Conservation (phyloP, 2,888 invertebrate species). For the Pseudococcus jackbeardsleyi region DNA sequence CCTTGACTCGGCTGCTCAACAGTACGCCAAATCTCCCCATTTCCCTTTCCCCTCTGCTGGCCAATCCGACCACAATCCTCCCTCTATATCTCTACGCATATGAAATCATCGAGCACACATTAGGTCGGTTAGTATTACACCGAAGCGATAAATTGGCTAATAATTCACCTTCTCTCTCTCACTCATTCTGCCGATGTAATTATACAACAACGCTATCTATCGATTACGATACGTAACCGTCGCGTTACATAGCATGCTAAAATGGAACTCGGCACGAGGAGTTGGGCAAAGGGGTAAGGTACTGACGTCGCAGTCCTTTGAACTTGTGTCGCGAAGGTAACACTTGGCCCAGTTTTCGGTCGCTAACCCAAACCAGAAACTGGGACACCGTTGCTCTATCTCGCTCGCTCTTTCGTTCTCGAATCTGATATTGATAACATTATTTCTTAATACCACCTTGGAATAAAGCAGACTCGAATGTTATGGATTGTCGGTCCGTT, state of each 20-base stretch:
- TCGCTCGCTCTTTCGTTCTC: slow-evolving; percentile 51
- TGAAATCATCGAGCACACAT: slow-evolving; percentile 10
- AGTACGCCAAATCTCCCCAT: background rate
- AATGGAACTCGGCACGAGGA: slow-evolving; percentile 23
- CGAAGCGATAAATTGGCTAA: slow-evolving; percentile 24
- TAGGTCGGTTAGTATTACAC: background rate
- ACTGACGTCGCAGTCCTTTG: slow-evolving; percentile 64
- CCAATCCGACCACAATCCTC: background rate
- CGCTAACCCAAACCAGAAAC: slow-evolving; percentile 62
- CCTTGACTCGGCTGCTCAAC: background rate
- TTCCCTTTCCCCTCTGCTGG: background rate
- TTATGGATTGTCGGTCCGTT: background rate
- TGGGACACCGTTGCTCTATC: slow-evolving; percentile 59
- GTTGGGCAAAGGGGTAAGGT: slow-evolving; percentile 33
- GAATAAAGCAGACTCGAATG: slow-evolving; percentile 43
- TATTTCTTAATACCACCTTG: slow-evolving; percentile 58
- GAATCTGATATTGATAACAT: slow-evolving; percentile 53
- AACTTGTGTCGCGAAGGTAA: slow-evolving; percentile 65
- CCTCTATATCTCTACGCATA: background rate
- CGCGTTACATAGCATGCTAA: slow-evolving; percentile 27
- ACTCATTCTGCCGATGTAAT: background rate
- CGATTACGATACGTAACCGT: slow-evolving; percentile 21
- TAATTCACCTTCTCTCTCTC: background rate
- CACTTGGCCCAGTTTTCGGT: slow-evolving; percentile 65
- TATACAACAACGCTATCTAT: slow-evolving; percentile 42